Evolutionary conservation across 2,888 invertebrate species (phyloP), one percentile per base, ranked within the genome.

Genomic region (Epistrophe eligans): DNA sequence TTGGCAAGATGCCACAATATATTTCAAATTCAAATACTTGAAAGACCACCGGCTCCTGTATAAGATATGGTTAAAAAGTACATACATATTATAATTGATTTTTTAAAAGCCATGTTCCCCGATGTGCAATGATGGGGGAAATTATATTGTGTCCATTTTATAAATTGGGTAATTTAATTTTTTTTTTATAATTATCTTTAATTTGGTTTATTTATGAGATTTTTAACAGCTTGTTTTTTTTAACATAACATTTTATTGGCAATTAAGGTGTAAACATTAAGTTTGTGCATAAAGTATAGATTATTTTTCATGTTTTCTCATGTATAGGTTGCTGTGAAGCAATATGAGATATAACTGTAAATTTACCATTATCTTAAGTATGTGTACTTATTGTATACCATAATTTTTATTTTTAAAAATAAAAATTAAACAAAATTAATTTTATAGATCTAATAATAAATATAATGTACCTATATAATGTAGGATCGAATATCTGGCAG

Each of bases 1-100:
- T 38, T 85, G 85, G 85, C 82, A 55, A 8, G 9, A 10, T 72
- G 82, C 85, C 85, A 48, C n/a, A 67, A 38, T 64, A 43, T 72
- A 50, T 77, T 77, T 85, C 38, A 74, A 48, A 77, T 77, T 85
- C 38, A 74, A 48, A 77, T 58, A 60, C 77, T 74, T 62, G 24
- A 73, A 60, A 64, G 57, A 79, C 64, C 79, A 77, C 60, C 60
- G 66, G 35, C 58, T 50, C 50, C 45, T 55, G 6, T 28, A 32
- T 24, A 45, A 52, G 24, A 40, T 10, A 45, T 50, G 45, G 52
- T 15, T 19, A 9, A 35, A 10, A 58, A 35, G 35, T 10, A 38
- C n/a, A 38, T 17, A 58, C 32, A 58, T 58, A 58, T 58, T 58
- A 58, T 58, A 58, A 62, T 17, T 40, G 60, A 40, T 40, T 62